Evolutionary conservation across 2,888 invertebrate genomes (phyloP).

Genomic region (Salticus scenicus): DNA sequence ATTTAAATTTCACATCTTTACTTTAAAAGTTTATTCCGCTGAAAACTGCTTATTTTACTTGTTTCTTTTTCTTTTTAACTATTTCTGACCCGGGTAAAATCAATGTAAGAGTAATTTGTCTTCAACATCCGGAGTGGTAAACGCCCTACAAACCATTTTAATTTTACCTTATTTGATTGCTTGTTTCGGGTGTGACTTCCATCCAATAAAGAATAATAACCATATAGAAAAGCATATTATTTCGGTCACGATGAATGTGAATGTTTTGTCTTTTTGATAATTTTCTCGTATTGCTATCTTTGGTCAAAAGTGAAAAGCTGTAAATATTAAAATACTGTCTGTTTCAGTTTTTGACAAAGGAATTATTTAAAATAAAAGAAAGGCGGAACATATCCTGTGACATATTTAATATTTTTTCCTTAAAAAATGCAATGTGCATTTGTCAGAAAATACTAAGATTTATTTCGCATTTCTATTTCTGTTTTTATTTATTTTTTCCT

Average conservation of each 20-base stretch:
- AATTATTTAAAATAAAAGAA: too few relatives aligned
- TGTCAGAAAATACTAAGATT: too few relatives aligned
- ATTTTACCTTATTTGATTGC: conserved; percentile 69
- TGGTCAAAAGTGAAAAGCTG: background rate
- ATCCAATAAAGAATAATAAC: conserved; percentile 27
- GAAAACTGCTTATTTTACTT: too few relatives aligned
- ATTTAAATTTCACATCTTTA: too few relatives aligned
- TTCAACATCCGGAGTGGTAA: conserved; percentile 40
- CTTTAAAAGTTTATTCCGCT: too few relatives aligned
- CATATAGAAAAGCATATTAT: conserved; percentile 31
- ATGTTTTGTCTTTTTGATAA: conserved; percentile 19
- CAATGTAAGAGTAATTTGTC: conserved; percentile 57
- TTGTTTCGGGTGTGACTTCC: conserved; percentile 53
- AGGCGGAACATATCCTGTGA: too few relatives aligned
- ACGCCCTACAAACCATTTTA: conserved; percentile 67
- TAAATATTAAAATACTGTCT: too few relatives aligned
- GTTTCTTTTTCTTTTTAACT: conserved; percentile 25
- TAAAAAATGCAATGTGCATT: too few relatives aligned
- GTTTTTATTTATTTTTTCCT: too few relatives aligned
- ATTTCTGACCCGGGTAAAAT: conserved; percentile 41
- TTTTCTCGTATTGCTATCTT: background rate
- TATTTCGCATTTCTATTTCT: too few relatives aligned
- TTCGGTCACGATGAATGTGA: conserved; percentile 34
- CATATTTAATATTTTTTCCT: too few relatives aligned
- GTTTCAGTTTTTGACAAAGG: too few relatives aligned